These are phyloP conservation scores for Danaus chrysippus DNA, from an alignment of 2,888 invertebrate species.

Conservation along the genomic window DNA sequence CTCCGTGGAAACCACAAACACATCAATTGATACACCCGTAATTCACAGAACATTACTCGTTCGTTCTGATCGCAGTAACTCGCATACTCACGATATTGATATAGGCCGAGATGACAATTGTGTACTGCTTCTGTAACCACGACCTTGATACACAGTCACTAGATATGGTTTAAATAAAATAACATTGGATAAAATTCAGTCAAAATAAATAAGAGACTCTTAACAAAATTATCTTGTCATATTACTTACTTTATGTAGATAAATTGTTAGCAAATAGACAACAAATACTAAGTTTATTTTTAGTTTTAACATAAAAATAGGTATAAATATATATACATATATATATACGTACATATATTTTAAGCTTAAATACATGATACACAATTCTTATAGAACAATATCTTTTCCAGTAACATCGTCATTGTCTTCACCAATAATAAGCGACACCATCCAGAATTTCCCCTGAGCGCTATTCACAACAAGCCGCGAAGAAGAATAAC, in stretches of 20 bases:
- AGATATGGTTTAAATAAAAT: conserved; percentile 4
- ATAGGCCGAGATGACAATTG: conserved; percentile 61
- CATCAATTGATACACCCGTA: conserved; percentile 22
- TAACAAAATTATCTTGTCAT: too few species aligned
- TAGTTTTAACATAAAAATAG: too few species aligned
- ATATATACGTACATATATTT: too few species aligned
- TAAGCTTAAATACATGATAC: too few species aligned
- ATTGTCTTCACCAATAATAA: conserved; percentile 45
- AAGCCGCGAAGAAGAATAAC: conserved; percentile 69
- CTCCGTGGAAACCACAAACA: conserved; percentile 6
- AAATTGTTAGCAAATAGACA: neutral
- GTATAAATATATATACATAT: too few species aligned
- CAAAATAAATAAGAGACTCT: too few species aligned
- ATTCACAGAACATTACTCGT: conserved; percentile 23
- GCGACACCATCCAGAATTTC: conserved; percentile 70
- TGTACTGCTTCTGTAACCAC: conserved; percentile 30
- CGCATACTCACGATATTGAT: conserved; percentile 61
- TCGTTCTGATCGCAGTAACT: conserved; percentile 21
- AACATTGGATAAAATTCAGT: neutral
- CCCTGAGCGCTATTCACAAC: conserved; percentile 73
- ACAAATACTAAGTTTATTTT: conserved; percentile 7
- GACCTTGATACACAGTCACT: conserved; percentile 12
- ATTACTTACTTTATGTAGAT: too few species aligned
- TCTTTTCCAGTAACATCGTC: conserved; percentile 30
- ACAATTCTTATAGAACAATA: neutral